Conservation (phyloP, 2,888 invertebrate species). For the Tenodera sinensis region DNA sequence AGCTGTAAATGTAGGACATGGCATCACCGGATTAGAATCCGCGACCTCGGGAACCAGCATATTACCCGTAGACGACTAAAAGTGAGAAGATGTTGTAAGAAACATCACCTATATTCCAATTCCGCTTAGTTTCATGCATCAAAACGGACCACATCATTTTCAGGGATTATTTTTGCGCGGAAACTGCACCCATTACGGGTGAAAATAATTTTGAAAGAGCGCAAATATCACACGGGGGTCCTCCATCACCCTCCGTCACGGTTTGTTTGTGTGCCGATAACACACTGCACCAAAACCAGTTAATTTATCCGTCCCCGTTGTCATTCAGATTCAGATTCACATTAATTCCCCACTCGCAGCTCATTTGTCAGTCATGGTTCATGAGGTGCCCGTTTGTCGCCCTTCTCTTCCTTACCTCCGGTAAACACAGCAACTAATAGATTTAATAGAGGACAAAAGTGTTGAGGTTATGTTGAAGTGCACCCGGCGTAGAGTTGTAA, state of each 20-base stretch:
- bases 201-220: not conserved
- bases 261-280: too few species aligned
- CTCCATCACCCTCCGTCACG: not conserved
- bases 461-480: too few species aligned
- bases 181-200: not conserved
- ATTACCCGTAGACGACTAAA: too few species aligned
- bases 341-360: constrained; percentile 4
- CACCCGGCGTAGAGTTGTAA: too few species aligned
- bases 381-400: not conserved
- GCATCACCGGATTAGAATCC: too few species aligned
- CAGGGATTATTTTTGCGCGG: not conserved
- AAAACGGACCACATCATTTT: not conserved
- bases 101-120: too few species aligned
- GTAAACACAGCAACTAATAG: not conserved
- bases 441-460: not conserved
- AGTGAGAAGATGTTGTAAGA: too few species aligned
- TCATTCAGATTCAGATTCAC: not conserved
- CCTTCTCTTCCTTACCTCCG: not conserved
- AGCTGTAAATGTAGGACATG: too few species aligned
- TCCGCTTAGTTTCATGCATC: too few species aligned
- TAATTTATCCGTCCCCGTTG: not conserved
- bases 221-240: not conserved
- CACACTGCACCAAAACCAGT: not conserved
- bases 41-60: too few species aligned
- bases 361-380: constrained; percentile 4